Percentiles rank a stretch among this genome's conserved stretches.
Conservation (phyloP, 2,797 vertebrate genomes). For the Columba guinea region DNA sequence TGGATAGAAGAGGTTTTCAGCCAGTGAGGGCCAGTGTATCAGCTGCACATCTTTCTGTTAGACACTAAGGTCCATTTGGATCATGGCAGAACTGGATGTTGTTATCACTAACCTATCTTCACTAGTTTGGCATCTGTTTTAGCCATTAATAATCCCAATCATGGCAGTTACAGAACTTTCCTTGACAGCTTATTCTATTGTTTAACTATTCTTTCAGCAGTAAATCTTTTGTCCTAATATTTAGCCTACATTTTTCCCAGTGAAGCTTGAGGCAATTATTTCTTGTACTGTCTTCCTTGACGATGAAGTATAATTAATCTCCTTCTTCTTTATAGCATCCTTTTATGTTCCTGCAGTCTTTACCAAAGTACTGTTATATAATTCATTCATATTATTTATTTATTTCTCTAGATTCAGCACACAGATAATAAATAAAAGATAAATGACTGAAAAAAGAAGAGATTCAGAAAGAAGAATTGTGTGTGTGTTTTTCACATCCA, state of each 20-base stretch:
- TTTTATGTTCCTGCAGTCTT: slow-evolving; percentile 16
- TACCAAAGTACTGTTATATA: neutral
- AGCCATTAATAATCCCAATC: slow-evolving; percentile 33
- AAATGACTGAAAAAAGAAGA: neutral
- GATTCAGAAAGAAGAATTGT: neutral
- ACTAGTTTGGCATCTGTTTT: neutral
- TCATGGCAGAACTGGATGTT: neutral
- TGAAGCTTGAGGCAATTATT: slow-evolving; percentile 37
- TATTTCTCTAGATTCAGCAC: neutral
- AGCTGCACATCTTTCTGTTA: neutral
- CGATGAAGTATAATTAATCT: slow-evolving; percentile 1
- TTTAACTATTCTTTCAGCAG: slow-evolving; percentile 25
- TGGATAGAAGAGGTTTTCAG: neutral
- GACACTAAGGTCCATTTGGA: neutral
- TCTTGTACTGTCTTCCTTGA: neutral
- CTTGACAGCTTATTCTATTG: slow-evolving; percentile 17
- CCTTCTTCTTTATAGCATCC: neutral
- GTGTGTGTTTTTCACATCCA: neutral
- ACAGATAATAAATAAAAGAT: slow-evolving; percentile 11
- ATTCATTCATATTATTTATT: slow-evolving; percentile 11
- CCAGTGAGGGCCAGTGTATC: neutral
- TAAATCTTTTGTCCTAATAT: slow-evolving; percentile 58
- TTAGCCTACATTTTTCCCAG: slow-evolving; percentile 40
- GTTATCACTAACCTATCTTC: neutral
- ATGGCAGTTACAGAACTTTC: slow-evolving; percentile 27